phyloP scores from a whole-genome alignment of 2,888 invertebrate genomes.

The Oxystoma pomonae region DNA sequence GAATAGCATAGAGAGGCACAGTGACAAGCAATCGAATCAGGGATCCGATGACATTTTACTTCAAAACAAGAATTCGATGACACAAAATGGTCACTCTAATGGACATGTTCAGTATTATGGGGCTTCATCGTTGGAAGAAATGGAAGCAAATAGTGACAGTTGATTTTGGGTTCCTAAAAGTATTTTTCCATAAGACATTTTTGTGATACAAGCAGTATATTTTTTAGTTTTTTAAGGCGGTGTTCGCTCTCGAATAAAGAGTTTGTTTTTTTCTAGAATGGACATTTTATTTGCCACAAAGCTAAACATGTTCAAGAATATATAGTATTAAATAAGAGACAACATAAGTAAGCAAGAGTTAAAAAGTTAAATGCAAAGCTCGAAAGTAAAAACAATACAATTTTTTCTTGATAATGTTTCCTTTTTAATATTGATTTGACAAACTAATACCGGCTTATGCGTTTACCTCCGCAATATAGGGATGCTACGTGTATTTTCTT shows the following conservation, averaged over 20 bases:
- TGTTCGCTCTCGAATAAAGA: background rate
- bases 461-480: too few species aligned
- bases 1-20: conserved; percentile 56
- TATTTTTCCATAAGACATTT: background rate
- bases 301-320: too few species aligned
- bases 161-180: background rate
- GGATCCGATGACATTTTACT: background rate
- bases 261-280: background rate
- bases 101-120: conserved; percentile 15
- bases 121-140: background rate
- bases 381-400: too few species aligned
- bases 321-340: too few species aligned
- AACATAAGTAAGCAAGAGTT: too few species aligned
- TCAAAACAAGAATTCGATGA: background rate
- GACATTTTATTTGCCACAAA: too few species aligned
- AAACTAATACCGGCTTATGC: too few species aligned
- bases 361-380: too few species aligned
- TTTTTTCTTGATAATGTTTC: too few species aligned
- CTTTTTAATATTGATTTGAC: too few species aligned
- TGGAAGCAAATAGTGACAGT: background rate
- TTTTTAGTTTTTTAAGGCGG: background rate
- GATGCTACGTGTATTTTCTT: too few species aligned
- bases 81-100: conserved; percentile 18
- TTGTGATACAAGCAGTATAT: background rate
- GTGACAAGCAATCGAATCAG: background rate